A percentile compares a stretch with the other conserved stretches of the same genome.
Conservation (phyloP, 1,140 invertebrate genomes). For the Drosophila erecta region DNA sequence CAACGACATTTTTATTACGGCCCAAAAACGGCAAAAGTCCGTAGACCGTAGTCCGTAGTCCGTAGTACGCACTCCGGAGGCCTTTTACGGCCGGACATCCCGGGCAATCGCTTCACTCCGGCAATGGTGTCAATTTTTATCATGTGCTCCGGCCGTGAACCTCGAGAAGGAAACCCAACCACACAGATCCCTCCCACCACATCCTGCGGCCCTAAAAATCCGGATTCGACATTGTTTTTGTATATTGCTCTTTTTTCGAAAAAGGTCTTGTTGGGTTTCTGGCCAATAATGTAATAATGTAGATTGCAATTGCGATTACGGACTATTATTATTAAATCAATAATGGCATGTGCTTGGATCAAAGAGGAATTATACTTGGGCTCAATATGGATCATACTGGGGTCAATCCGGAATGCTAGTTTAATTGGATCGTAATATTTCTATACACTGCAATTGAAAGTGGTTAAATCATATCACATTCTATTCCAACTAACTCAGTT, state of each 20-base stretch:
- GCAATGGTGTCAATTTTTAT: slow-evolving; percentile 77
- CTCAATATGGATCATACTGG: not conserved
- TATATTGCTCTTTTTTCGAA: slow-evolving; percentile 11
- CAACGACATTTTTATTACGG: slow-evolving; percentile 80
- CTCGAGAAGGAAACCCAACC: slow-evolving; percentile 30
- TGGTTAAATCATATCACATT: no score
- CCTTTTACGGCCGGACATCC: slow-evolving; percentile 53
- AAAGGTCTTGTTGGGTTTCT: slow-evolving; percentile 1
- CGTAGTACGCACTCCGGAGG: slow-evolving; percentile 6
- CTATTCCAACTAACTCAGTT: no score
- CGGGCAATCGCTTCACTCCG: slow-evolving; percentile 4
- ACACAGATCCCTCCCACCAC: not conserved
- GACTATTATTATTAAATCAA: no score
- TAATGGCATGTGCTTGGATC: not conserved
- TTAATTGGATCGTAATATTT: no score
- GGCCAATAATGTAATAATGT: not conserved
- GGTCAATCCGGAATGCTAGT: no score
- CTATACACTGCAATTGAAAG: no score
- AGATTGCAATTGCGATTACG: no score
- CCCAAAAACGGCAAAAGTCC: slow-evolving; percentile 55
- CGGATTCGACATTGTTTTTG: slow-evolving; percentile 34
- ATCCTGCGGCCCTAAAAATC: slow-evolving; percentile 28
- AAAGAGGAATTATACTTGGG: not conserved
- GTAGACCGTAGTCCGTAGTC: not conserved
- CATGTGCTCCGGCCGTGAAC: slow-evolving; percentile 69